Evolutionary conservation across 2,797 vertebrate species (phyloP), one percentile per base, ranked within the genome.

Genomic region (Lagodon rhomboides): DNA sequence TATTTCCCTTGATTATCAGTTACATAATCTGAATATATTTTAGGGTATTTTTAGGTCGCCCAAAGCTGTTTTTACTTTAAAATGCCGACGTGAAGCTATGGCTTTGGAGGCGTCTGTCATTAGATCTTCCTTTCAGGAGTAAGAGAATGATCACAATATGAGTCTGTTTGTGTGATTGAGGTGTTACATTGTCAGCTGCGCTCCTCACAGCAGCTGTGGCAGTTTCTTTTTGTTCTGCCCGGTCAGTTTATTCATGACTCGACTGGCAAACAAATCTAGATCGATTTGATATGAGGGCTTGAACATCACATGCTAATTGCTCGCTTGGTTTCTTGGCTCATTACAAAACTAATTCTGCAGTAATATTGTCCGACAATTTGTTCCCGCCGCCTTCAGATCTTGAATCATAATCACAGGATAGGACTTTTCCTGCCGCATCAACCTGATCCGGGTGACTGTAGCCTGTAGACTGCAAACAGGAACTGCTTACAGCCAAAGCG

Each of bases 221-320:
- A 44, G 11, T 41, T 34, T 66, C 7, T 56, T 13, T 4, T 38
- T 55, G 41, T 53, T 59, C 38, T 43, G 46, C 46, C 18, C 47
- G 27, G 23, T 60, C 46, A 38, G 47, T 70, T 65, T 69, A 69
- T 64, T 60, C 38, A 53, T 58, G n/a, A 47, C 9, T 44, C 34
- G 4, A 55, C 17, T 59, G 18, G 12, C 6, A 23, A 51, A 15
- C 6, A 67, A 34, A 22, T 53, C 51, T 3, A 23, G 56, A 12
- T 1, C 13, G 12, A 58, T 51, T 58, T 46, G 6, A 64, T 34
- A 50, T 53, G 46, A 63, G 46, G 46, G 43, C 20, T 59, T 46
- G 17, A n/a, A 46, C 9, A 63, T 60, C 51, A 16, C 49, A 59
- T 41, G 44, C 8, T 27, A 49, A 50, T 25, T n/a, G 17, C 49